Evolutionary conservation across 2,888 invertebrate species (phyloP), one percentile per base, ranked within the genome.

Genomic region (Heliconius ethilla): DNA sequence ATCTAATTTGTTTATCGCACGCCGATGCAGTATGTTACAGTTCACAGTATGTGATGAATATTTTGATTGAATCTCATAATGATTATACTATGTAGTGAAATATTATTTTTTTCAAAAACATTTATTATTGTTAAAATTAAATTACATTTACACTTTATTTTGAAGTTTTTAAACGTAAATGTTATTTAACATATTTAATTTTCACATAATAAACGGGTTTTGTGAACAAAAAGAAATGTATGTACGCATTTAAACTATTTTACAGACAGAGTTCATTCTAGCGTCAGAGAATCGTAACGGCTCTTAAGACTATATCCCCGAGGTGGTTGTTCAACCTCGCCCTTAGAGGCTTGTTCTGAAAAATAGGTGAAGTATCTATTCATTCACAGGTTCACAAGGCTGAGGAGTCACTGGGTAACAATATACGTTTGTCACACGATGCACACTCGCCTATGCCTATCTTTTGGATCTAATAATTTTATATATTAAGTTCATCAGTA

Each of bases 371-470:
- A 78, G 78, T 72, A 75, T 29, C 81, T 78, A 81, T 81, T 81
- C 81, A 81, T 81, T 81, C 78, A 79, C 80, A 78, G 76, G 79
- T 78, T 78, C 79, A 78, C 78, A 81, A 81, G 79, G 79, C 81
- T 81, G 77, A 76, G 51, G 76, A 78, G 81, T 81, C 77, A 81
- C 75, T 81, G 65, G 81, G 81, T 81, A 79, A 81, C 76, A 76
- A 75, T 73, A 62, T 59, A 59, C 45, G 45, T 51, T 69, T 76
- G 75, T 78, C 75, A 69, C 15, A 55, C 22, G 63, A 45, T 29
- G 37, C 63, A 65, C 18, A n/a, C 22, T 72, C 29, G 29, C 45
- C 74, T 77, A 59, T 70, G 72, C 70, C 70, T 63, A 70, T 59
- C 18, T 75, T 70, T 33, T 18, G 1, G 11, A 55, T 55, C 11